Conservation (phyloP, 2,888 invertebrate genomes). For the Rhagophthalmus giganteus region DNA sequence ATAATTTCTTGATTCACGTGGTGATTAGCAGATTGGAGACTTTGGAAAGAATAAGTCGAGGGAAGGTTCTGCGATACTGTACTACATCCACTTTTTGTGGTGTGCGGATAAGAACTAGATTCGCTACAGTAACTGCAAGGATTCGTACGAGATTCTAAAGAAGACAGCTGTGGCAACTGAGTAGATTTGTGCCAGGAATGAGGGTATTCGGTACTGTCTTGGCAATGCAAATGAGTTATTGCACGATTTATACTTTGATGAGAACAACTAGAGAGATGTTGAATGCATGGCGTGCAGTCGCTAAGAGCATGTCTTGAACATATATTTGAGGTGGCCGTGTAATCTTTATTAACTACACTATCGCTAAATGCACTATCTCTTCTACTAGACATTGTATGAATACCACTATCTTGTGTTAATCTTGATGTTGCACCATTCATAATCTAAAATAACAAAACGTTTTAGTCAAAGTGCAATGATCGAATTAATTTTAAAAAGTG, state of each 20-base stretch:
- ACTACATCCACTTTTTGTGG: neutral
- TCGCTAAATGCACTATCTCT: constrained; percentile 51
- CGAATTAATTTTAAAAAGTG: too few species aligned
- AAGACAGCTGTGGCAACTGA: neutral
- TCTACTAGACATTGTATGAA: constrained; percentile 58
- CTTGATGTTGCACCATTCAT: constrained; percentile 52
- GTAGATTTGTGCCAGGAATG: constrained; percentile 2
- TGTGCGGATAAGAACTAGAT: neutral
- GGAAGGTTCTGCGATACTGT: neutral
- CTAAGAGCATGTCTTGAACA: constrained; percentile 41
- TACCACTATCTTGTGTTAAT: constrained; percentile 59
- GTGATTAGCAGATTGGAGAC: neutral
- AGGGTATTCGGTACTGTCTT: constrained; percentile 1
- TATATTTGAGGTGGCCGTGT: constrained; percentile 14
- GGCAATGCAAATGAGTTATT: neutral
- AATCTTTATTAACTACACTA: constrained; percentile 28
- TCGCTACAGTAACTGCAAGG: constrained; percentile 3
- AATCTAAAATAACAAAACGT: too few species aligned
- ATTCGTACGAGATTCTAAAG: neutral
- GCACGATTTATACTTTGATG: constrained; percentile 2
- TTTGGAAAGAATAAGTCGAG: constrained; percentile 6
- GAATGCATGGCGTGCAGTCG: constrained; percentile 41
- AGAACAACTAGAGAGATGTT: neutral
- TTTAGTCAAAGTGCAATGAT: too few species aligned
- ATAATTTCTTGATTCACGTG: constrained; percentile 8